A percentile compares a stretch with the other conserved stretches of the same genome.
Conservation (phyloP, 2,113 vertebrate genomes). For the Mirza zaza region DNA sequence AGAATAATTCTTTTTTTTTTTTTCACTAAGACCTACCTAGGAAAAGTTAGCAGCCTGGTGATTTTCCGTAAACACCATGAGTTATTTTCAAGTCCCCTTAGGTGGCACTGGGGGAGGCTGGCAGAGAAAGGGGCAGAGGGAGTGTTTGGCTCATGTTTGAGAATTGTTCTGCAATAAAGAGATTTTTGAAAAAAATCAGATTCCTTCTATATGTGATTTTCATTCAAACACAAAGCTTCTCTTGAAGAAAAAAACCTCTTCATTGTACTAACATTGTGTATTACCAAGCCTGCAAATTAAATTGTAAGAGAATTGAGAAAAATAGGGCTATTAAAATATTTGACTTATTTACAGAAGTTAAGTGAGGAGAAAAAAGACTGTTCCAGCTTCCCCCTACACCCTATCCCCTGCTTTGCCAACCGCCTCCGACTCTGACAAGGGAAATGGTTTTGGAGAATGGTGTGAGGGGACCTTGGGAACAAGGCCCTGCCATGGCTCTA, state of each 20-base stretch:
- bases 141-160: conserved; percentile 26
- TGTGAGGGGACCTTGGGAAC: not conserved
- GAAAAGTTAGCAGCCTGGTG: not conserved
- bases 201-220: conserved; percentile 51
- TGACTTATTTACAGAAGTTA: conserved; percentile 22
- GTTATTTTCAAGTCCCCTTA: conserved; percentile 16
- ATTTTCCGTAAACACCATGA: not conserved
- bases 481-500: not conserved
- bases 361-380: not conserved
- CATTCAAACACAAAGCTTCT: conserved; percentile 30
- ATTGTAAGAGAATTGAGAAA: conserved; percentile 45
- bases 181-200: not conserved
- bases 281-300: conserved; percentile 52
- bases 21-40: not conserved
- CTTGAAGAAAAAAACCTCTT: not conserved
- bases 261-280: conserved; percentile 20
- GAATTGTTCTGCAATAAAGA: conserved; percentile 37
- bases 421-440: not conserved
- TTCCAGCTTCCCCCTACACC: not conserved
- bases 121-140: not conserved
- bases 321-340: conserved; percentile 33
- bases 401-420: too few relatives aligned
- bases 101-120: not conserved
- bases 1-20: not conserved
- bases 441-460: not conserved